Conservation (phyloP, 2,888 invertebrate genomes). For the Dicranocentrus wangi region DNA sequence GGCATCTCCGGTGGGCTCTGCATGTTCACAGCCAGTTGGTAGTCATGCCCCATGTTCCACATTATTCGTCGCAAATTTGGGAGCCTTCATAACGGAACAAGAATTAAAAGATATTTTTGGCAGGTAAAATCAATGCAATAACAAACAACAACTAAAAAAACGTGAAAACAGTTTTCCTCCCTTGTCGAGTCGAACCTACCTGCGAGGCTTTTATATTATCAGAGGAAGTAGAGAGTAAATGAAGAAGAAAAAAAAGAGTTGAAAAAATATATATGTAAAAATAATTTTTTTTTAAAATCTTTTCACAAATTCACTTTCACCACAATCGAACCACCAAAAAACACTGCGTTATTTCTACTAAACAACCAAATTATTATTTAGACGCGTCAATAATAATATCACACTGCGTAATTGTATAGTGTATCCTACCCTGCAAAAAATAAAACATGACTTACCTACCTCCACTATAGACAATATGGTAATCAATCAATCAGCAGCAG, state of each 20-base stretch:
- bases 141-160: neutral
- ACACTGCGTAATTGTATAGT: no score
- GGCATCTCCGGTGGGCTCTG: conserved; percentile 89
- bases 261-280: neutral
- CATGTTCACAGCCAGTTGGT: conserved; percentile 80
- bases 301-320: conserved; percentile 38
- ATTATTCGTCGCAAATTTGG: conserved; percentile 98
- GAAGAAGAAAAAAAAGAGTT: neutral
- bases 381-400: no score
- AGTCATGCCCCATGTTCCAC: conserved; percentile 94
- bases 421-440: no score
- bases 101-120: conserved; percentile 98
- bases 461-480: no score
- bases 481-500: no score
- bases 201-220: no score
- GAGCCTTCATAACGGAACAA: conserved; percentile 97
- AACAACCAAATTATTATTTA: conserved; percentile 11
- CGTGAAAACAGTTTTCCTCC: neutral
- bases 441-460: no score
- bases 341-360: neutral
- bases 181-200: neutral
- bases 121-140: conserved; percentile 82
- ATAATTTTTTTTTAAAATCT: neutral
- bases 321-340: conserved; percentile 19
- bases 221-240: no score